Base-by-base conservation (phyloP, 1,140 invertebrate species). In the Drosophila bifasciata region DNA sequence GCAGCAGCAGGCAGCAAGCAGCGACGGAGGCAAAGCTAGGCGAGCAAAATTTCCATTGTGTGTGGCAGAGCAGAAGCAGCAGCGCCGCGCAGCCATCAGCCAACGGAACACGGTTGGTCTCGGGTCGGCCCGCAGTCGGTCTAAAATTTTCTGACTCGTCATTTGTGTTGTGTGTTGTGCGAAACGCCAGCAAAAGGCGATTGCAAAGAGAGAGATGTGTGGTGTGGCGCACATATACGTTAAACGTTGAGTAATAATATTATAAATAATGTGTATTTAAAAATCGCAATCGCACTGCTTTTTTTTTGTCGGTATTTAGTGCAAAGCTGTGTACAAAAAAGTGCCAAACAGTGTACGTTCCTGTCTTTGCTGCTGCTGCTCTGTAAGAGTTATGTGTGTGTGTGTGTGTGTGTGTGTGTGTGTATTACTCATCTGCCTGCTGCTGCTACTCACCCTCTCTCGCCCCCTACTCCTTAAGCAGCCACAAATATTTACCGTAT, bases 31-130 rank as follows among this genome's bases (percentile, higher is more conserved):
- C 71, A 88, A 88, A 85, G 84, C 84, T 89, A 90, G 80, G 81
- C 79, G 80, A 89, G 84, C 89, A 81, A 90, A 90, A 90, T 90
- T 90, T 90, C 89, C 89, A 90, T 90, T 90, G 84, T 90, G 89
- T 90, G 80, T 85, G 79, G 76, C 80, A 79, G 59, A 70, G 76
- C 66, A 55, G 61, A 46, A 62, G 66, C 76, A 61, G 72, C 59
- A 62, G 70, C 66, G 39, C 25, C 52, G 46, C 58, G 44, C 45
- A 21, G 59, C 41, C 56, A 64, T 48, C 44, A 53, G 59, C 28
- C 62, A 66, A 50, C 48, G 58, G 55, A 56, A 72, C 32, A 36
- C 32, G 32, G 32, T 36, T 36, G 32, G 32, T 36, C 9, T 36
- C 32, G 32, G 32, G 11, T 36, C 32, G 32, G 70, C 72, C 79